Conservation (phyloP, 2,888 invertebrate species). For the Xylota segnis region DNA sequence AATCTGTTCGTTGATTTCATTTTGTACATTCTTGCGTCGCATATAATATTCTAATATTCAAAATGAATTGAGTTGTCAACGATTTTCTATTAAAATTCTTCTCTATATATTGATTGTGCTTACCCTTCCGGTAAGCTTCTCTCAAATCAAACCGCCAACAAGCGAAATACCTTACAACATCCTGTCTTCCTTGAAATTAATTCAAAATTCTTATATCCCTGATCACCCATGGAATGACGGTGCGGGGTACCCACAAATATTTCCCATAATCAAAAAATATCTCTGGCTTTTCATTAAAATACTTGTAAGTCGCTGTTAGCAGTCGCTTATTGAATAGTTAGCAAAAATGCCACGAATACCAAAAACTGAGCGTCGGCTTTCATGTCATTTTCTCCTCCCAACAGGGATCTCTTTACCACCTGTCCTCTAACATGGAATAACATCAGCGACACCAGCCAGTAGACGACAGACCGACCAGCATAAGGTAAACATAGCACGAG, state of each 20-base stretch:
- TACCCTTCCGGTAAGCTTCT: not conserved
- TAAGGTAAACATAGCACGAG: slow-evolving; percentile 39
- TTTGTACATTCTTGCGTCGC: no score
- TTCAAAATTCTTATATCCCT: slow-evolving; percentile 6
- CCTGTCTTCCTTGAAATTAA: slow-evolving; percentile 1
- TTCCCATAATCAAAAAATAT: slow-evolving; percentile 73
- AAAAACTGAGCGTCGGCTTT: slow-evolving; percentile 11
- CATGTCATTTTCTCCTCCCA: slow-evolving; percentile 17
- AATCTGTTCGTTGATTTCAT: no score
- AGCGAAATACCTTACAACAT: not conserved
- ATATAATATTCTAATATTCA: no score
- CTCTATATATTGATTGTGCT: no score
- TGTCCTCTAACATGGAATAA: slow-evolving; percentile 1
- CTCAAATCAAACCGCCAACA: not conserved
- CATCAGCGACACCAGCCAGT: not conserved
- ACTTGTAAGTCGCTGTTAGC: slow-evolving; percentile 68
- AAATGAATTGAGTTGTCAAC: no score
- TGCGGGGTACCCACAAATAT: slow-evolving; percentile 57
- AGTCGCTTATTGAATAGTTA: slow-evolving; percentile 73
- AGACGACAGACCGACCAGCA: not conserved
- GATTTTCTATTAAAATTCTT: no score
- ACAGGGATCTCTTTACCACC: slow-evolving; percentile 42
- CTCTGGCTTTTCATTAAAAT: slow-evolving; percentile 75
- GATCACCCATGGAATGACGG: not conserved
- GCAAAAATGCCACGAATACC: slow-evolving; percentile 70